Evolutionary conservation across 2,888 invertebrate genomes (phyloP).

Genomic region (Clusia tigrina): DNA sequence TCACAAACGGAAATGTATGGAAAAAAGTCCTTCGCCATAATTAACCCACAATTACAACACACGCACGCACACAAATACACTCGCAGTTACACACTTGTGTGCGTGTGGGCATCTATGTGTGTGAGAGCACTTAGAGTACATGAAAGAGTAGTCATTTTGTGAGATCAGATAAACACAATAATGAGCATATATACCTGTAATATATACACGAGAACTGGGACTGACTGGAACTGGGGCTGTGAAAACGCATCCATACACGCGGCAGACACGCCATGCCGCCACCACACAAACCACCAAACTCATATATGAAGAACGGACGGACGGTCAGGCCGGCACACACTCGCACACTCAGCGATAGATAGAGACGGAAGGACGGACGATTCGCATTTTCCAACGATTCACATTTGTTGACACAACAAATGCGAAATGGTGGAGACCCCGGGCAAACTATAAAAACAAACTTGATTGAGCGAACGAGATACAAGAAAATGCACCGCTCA

Average conservation of each 20-base stretch:
- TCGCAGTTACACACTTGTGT: background rate
- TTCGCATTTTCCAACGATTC: background rate
- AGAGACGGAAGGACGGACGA: background rate
- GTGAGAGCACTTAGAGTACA: too few species aligned
- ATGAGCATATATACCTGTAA: slow-evolving; percentile 3
- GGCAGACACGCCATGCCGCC: too few species aligned
- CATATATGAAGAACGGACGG: background rate
- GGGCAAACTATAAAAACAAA: background rate
- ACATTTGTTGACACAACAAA: slow-evolving; percentile 12
- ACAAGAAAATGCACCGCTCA: too few species aligned
- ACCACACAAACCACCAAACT: too few species aligned
- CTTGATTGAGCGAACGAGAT: background rate
- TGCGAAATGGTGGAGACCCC: background rate
- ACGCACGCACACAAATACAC: slow-evolving; percentile 8
- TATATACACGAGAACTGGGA: too few species aligned
- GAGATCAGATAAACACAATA: background rate
- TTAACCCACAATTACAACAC: slow-evolving; percentile 53
- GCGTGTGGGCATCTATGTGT: background rate
- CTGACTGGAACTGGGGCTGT: too few species aligned
- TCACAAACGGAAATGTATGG: background rate
- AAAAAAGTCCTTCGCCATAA: slow-evolving; percentile 49
- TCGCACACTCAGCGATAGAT: background rate
- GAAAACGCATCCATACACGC: too few species aligned
- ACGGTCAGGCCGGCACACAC: background rate
- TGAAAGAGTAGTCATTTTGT: too few species aligned